Conservation (phyloP, 1,140 invertebrate species). For the Platorchestia sp. region DNA sequence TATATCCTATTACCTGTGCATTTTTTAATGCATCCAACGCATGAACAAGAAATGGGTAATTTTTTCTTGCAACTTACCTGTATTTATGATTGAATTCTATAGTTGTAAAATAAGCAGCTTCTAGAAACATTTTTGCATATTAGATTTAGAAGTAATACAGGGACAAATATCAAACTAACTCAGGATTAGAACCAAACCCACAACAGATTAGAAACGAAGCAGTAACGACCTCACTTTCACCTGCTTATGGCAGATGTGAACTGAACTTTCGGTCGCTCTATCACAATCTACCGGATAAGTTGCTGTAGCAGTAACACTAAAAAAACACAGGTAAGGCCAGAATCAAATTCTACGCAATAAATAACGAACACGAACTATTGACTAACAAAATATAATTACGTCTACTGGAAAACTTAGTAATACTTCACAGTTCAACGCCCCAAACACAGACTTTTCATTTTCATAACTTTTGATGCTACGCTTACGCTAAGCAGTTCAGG, state of each 20-base stretch:
- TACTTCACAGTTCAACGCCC: background rate
- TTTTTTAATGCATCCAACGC: background rate
- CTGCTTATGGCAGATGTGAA: background rate
- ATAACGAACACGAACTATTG: background rate
- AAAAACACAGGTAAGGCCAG: too few relatives aligned
- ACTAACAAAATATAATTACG: background rate
- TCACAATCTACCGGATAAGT: too few relatives aligned
- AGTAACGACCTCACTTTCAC: too few relatives aligned
- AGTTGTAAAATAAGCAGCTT: background rate
- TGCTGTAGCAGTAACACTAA: too few relatives aligned
- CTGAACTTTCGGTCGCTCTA: too few relatives aligned
- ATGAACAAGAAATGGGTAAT: background rate
- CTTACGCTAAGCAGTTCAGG: too few relatives aligned
- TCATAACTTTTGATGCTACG: too few relatives aligned
- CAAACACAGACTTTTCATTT: too few relatives aligned
- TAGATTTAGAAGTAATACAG: background rate
- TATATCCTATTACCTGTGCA: background rate
- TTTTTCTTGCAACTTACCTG: background rate
- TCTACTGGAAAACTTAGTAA: background rate
- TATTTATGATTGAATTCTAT: background rate
- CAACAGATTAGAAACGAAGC: background rate
- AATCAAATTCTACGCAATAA: too few relatives aligned
- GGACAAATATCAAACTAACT: background rate
- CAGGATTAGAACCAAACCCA: background rate
- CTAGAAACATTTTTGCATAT: background rate